Base-by-base conservation (phyloP, 2,113 vertebrate species). In the Eretmochelys imbricata region DNA sequence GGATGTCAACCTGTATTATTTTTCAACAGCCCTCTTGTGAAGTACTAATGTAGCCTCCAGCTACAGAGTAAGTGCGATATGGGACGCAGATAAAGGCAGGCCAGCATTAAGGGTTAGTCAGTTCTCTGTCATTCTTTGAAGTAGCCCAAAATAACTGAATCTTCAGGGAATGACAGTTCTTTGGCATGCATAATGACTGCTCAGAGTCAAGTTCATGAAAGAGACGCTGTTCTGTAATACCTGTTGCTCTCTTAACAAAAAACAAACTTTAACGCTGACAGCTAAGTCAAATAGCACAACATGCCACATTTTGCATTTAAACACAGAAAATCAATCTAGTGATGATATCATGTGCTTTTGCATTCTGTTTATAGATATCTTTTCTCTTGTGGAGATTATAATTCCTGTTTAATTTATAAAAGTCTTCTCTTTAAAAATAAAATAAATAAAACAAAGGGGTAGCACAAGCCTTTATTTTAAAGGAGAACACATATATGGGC, bases 401-500 rank as follows among this genome's bases (percentile, higher is more conserved):
- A 24, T 53, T 9, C 8, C 16, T 48, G 0, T 4, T 2, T 83
- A 27, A 1, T 59, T 22, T 42, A 1, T 5, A 1, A 3, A 11
- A 12, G 72, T 1, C 8, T 75, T 78, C 62, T 1, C 92, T 51
- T 55, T 19, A 0, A 1, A 22, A 62, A 72, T 22, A 0, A 76
- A 48, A 76, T 46, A 14, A 80, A 72, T 29, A 1, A 76, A 46
- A 46, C 22, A 46, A 78, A 35, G 51, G 55, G n/a, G 4, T 31
- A 82, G 1, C 59, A 10, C 69, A 5, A n/a, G 50, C 75, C 80
- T 79, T 42, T 3, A 1, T 3, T 76, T 79, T 2, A 48, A 78
- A 78, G 24, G 12, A 10, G 19, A 72, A 72, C 42, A 38, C 29
- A 0, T 9, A 0, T 1, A 78, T 46, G 42, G 42, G n/a, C 10